Evolutionary conservation across 1,140 invertebrate genomes (phyloP), one percentile per base, ranked within the genome.

Genomic region (Aphaenogaster ashmeadi): DNA sequence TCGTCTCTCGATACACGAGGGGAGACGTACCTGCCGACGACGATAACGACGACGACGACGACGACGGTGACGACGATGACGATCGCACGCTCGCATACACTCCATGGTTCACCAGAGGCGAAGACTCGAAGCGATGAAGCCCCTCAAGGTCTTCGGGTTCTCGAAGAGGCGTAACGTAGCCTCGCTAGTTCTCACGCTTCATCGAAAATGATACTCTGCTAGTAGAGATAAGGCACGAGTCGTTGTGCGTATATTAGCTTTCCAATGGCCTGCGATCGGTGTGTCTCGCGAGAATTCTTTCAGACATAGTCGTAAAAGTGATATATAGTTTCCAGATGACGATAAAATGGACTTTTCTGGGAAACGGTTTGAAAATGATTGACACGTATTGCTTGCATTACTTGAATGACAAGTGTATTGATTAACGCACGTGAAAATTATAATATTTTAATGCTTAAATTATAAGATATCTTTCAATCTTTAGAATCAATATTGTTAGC

Each of bases 51-150:
- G 18, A 66, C 41, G 9, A 41, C 9, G 9, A 41, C 3, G 38
- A 64, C 13, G 52, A 41, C 38, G 36, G 50, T 79, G 9, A 41
- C 11, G 9, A 44, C 3, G 38, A 64, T 5, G 52, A 41, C 38
- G 36, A 64, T 79, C 27, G 27, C 27, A 27, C 60, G 33, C 52
- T 62, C 33, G 18, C 15, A 11, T 15, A 21, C 69, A 33, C 74
- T 77, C 54, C 38, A 21, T 8, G 21, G 15, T 41, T 38, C n/a
- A 27, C 13, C 15, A 18, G 6, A 27, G 5, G 2, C n/a, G n/a
- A 52, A 47, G 52, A 66, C 18, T n/a, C 33, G 86, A 85, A 41
- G 56, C 54, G 36, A 50, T 21, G 36, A 78, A 86, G 21, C 21
- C n/a, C 47, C 18, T 80, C 56, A 74, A 67, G 50, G 58, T 47